Conservation (phyloP, 2,888 invertebrate genomes). For the Eupithecia abbreviata region DNA sequence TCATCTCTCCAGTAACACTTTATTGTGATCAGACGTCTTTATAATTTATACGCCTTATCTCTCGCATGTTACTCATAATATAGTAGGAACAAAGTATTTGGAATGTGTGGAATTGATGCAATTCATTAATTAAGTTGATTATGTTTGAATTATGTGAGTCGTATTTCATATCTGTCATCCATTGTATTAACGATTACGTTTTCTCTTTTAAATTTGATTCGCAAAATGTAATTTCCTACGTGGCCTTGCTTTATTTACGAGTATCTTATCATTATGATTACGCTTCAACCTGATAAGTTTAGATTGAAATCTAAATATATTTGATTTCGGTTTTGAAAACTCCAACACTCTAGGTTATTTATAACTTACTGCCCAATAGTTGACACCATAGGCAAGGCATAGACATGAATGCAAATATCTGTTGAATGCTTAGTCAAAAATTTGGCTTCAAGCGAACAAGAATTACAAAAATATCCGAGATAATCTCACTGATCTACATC, state of each 20-base stretch:
- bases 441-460: slow-evolving; percentile 15
- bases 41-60: slow-evolving; percentile 45
- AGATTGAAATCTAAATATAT: slow-evolving; percentile 5
- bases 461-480: slow-evolving; percentile 48
- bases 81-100: slow-evolving; percentile 33
- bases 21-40: slow-evolving; percentile 38
- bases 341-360: neutral
- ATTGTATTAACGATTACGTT: slow-evolving; percentile 29
- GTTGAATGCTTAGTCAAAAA: slow-evolving; percentile 4
- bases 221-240: slow-evolving; percentile 8
- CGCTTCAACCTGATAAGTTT: neutral
- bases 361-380: neutral
- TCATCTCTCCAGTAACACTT: slow-evolving; percentile 31
- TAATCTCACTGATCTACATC: slow-evolving; percentile 50
- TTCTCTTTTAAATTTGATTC: slow-evolving; percentile 20
- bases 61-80: slow-evolving; percentile 57
- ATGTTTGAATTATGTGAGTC: slow-evolving; percentile 28
- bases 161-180: slow-evolving; percentile 33
- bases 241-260: slow-evolving; percentile 8
- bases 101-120: slow-evolving; percentile 35
- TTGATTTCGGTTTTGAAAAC: neutral
- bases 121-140: slow-evolving; percentile 38
- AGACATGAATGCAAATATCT: slow-evolving; percentile 8
- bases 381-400: slow-evolving; percentile 2
- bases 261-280: slow-evolving; percentile 7